Evolutionary conservation across 2,888 invertebrate genomes (phyloP).

Genomic region (Sisyra nigra): DNA sequence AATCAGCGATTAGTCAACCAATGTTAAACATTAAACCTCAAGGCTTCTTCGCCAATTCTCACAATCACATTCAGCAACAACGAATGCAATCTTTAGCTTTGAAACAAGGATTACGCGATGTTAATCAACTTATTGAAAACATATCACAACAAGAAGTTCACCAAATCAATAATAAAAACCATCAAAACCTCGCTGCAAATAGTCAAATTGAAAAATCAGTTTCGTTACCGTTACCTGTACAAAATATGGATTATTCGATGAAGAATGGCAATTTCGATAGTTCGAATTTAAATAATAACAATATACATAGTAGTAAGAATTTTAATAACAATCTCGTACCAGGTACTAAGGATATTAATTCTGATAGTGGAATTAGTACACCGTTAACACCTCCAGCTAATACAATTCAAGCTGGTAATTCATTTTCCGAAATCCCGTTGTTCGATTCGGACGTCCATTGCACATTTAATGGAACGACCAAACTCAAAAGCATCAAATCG

Average conservation of each 20-base stretch:
- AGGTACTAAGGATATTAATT: slow-evolving; percentile 24
- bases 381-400: slow-evolving; percentile 33
- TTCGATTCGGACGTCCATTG: slow-evolving; percentile 68
- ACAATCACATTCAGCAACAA: slow-evolving; percentile 52
- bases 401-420: slow-evolving; percentile 11
- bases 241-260: slow-evolving; percentile 9
- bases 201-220: slow-evolving; percentile 21
- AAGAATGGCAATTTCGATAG: slow-evolving; percentile 16
- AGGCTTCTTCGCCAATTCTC: slow-evolving; percentile 49
- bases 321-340: slow-evolving; percentile 27
- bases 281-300: neutral
- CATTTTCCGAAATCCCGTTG: slow-evolving; percentile 35
- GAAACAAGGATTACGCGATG: slow-evolving; percentile 31
- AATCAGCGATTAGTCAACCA: slow-evolving; percentile 27
- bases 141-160: slow-evolving; percentile 4
- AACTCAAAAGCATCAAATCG: slow-evolving; percentile 57
- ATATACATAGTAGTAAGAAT: neutral
- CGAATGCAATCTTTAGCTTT: slow-evolving; percentile 32
- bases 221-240: slow-evolving; percentile 13
- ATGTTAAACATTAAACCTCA: slow-evolving; percentile 22
- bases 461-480: slow-evolving; percentile 64
- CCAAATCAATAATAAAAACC: slow-evolving; percentile 1
- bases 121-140: slow-evolving; percentile 7
- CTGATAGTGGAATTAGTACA: slow-evolving; percentile 49
- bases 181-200: neutral